These are phyloP conservation scores for Halyomorpha halys DNA, from an alignment of 1,140 invertebrate genomes.

Conservation along the genomic window DNA sequence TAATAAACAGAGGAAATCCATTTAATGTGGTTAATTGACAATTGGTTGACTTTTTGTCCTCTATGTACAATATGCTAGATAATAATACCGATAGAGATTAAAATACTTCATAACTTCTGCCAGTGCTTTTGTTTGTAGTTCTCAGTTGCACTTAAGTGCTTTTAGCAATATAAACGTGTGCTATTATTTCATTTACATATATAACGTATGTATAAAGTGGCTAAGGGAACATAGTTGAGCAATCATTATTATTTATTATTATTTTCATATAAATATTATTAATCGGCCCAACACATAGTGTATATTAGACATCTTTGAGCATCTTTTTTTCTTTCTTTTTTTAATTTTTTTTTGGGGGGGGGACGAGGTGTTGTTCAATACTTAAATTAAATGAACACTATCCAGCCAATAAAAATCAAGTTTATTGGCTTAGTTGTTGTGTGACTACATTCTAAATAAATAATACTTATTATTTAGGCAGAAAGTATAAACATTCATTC, in stretches of 20 bases:
- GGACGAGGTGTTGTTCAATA: not conserved
- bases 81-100: slow-evolving; percentile 13
- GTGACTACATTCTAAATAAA: no score
- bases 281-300: not conserved
- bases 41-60: slow-evolving; percentile 15
- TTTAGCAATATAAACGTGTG: slow-evolving; percentile 13
- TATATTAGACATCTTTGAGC: slow-evolving; percentile 1
- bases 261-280: slow-evolving; percentile 12
- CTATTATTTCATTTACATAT: not conserved
- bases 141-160: not conserved
- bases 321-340: slow-evolving; percentile 4
- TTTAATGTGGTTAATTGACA: slow-evolving; percentile 14
- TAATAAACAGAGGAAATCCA: slow-evolving; percentile 11
- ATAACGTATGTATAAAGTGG: slow-evolving; percentile 12
- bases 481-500: no score
- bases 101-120: slow-evolving; percentile 1
- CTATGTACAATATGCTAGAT: slow-evolving; percentile 16
- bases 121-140: slow-evolving; percentile 9
- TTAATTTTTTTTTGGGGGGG: not conserved
- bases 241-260: slow-evolving; percentile 16
- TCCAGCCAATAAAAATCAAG: no score
- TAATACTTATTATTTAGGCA: no score
- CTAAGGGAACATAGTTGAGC: slow-evolving; percentile 13
- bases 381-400: not conserved
- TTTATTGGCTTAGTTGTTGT: no score